Evolutionary conservation across 2,113 vertebrate species (phyloP).

Genomic region (Gallinago jamesoni): DNA sequence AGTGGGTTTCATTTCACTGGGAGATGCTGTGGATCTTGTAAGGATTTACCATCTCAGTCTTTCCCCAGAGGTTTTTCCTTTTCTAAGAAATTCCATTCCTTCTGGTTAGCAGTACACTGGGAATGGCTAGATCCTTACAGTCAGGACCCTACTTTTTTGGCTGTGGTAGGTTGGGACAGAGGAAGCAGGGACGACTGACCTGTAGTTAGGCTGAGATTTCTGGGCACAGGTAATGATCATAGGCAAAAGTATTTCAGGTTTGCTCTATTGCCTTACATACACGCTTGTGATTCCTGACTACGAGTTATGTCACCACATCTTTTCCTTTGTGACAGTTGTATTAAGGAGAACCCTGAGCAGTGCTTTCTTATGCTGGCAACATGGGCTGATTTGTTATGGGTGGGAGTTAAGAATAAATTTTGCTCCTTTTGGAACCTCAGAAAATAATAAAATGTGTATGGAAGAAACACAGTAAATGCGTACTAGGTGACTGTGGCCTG

Average conservation of each 20-base stretch:
- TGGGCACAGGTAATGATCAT: not conserved
- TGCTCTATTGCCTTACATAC: not conserved
- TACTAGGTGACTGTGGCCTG: not conserved
- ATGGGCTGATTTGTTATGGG: accelerated
- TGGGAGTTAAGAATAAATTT: not conserved
- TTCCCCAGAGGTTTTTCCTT: not conserved
- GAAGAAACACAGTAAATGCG: not conserved
- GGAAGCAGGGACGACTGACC: not conserved
- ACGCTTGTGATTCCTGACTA: not conserved
- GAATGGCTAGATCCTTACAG: not conserved
- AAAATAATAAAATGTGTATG: not conserved
- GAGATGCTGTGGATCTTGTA: not conserved
- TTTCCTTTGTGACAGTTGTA: not conserved
- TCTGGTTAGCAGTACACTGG: not conserved
- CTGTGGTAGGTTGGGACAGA: not conserved
- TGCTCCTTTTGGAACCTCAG: not conserved
- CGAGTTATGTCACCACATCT: not conserved
- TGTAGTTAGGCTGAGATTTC: not conserved
- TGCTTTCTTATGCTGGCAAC: not conserved
- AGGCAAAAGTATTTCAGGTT: not conserved
- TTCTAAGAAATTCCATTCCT: not conserved
- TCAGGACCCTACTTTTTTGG: not conserved
- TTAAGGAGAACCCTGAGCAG: not conserved
- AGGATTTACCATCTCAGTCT: not conserved
- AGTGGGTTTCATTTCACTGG: not conserved